A percentile compares a stretch with the other conserved stretches of the same genome.
phyloP scores from a whole-genome alignment of 2,797 vertebrate genomes.

The Garrulus glandarius region DNA sequence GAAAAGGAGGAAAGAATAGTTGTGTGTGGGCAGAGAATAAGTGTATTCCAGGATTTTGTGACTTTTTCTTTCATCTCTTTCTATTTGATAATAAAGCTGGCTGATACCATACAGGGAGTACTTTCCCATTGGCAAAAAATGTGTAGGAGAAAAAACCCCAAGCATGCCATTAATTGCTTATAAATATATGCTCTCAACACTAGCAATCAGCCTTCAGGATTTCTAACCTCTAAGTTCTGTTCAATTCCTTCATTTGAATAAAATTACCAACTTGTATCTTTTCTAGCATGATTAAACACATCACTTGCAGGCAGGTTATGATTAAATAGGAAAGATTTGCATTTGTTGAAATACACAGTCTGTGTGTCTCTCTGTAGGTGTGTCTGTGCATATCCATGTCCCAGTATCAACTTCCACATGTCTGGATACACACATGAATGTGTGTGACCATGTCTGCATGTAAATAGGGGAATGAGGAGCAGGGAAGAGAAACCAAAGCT shows the following conservation, averaged over 20 bases:
- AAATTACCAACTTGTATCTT: conserved; percentile 29
- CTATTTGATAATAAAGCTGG: conserved; percentile 15
- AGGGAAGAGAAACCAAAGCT: background rate
- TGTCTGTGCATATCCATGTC: background rate
- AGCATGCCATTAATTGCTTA: conserved; percentile 59
- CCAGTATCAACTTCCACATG: background rate
- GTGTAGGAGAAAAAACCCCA: background rate
- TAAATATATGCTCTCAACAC: conserved; percentile 45
- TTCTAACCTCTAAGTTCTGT: conserved; percentile 25
- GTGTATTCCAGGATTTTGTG: conserved; percentile 8
- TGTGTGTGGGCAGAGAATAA: conserved; percentile 53
- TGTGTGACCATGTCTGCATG: background rate
- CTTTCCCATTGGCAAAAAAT: conserved; percentile 32
- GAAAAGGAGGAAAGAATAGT: conserved; percentile 22
- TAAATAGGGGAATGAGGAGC: background rate
- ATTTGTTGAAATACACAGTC: background rate
- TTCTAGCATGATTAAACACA: conserved; percentile 15
- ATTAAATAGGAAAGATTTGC: background rate
- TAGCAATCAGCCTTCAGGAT: conserved; percentile 27
- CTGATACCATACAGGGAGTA: conserved; percentile 16
- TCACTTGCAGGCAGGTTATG: background rate
- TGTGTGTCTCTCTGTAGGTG: background rate
- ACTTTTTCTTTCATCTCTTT: conserved; percentile 32
- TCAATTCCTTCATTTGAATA: conserved; percentile 40
- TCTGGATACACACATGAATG: background rate